Evolutionary conservation across 1,140 invertebrate species (phyloP).

Genomic region (Tetramorium parvispinum): DNA sequence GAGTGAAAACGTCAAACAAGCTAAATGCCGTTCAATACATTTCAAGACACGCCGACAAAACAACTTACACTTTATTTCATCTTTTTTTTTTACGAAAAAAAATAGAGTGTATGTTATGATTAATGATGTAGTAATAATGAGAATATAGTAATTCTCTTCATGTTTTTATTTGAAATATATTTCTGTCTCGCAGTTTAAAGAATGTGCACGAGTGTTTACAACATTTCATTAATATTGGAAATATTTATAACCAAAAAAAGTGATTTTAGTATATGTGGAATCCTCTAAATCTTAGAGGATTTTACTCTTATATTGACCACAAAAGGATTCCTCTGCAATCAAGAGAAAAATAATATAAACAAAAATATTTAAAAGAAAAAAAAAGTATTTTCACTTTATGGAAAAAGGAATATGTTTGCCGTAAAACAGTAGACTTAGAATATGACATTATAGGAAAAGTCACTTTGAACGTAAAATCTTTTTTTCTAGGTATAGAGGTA

Average conservation of each 20-base stretch:
- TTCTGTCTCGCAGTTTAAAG: background rate
- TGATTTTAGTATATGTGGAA: too few species aligned
- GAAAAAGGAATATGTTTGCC: too few species aligned
- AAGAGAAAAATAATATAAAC: too few species aligned
- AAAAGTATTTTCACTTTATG: too few species aligned
- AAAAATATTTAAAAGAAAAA: too few species aligned
- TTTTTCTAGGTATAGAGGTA: too few species aligned
- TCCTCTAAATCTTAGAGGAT: too few species aligned
- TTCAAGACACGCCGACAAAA: background rate
- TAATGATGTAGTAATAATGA: background rate
- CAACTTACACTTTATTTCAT: background rate
- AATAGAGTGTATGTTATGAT: background rate
- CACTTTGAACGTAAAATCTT: too few species aligned
- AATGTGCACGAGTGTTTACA: background rate
- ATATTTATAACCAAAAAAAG: background rate
- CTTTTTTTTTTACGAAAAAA: background rate
- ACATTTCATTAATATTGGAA: background rate
- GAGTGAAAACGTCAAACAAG: slow-evolving; percentile 54
- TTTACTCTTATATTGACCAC: too few species aligned
- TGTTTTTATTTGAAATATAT: background rate
- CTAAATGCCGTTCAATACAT: background rate
- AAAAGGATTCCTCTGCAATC: too few species aligned
- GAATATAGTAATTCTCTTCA: background rate
- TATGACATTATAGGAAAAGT: too few species aligned
- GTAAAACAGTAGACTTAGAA: too few species aligned